Evolutionary conservation across 1,140 invertebrate species (phyloP), one percentile per base, ranked within the genome.

Genomic region (Teleogryllus occipitalis): DNA sequence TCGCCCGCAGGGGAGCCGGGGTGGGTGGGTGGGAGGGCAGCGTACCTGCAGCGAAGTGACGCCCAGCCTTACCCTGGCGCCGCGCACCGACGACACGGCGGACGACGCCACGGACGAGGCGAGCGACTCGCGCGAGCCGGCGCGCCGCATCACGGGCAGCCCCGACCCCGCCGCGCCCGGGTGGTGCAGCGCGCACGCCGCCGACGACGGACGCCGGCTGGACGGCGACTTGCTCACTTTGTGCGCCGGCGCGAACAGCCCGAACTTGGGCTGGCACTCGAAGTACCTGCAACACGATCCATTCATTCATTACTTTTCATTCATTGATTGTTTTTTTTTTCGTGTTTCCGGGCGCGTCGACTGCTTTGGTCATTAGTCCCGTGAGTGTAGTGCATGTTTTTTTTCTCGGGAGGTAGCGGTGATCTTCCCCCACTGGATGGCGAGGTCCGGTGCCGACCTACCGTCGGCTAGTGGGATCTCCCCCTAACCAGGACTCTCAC

Each of bases 191-290:
- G 89, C 87, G 84, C 91, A 92, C 80, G 90, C 27, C 72, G 79
- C 78, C 87, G 82, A 89, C 88, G 85, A 84, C 75, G 90, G 89
- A 85, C 91, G 91, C 83, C 91, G 89, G 85, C 90, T 93, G n/a
- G 91, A 92, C 49, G 93, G 95, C 75, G 94, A 95, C 76, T 92
- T 90, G 82, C 91, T 93, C 75, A 97, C 94, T 88, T 97, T 97
- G 83, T 93, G 90, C 39, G 93, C 86, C 0, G 97, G 97, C 8
- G 97, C 95, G 88, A 99, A 99, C 47, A 99, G 88, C 5, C 97
- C 98, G 86, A 94, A 94, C 83, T 95, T 94, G 22, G 94, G 92
- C 80, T 91, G 90, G 86, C 97, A 99, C 82, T 95, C 92, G 88
- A 99, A 99, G 88, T 99, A 99, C 88, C 97, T 97, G 87, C 54